Evolutionary conservation across 1,140 invertebrate species (phyloP).

Genomic region (Pinna nobilis): DNA sequence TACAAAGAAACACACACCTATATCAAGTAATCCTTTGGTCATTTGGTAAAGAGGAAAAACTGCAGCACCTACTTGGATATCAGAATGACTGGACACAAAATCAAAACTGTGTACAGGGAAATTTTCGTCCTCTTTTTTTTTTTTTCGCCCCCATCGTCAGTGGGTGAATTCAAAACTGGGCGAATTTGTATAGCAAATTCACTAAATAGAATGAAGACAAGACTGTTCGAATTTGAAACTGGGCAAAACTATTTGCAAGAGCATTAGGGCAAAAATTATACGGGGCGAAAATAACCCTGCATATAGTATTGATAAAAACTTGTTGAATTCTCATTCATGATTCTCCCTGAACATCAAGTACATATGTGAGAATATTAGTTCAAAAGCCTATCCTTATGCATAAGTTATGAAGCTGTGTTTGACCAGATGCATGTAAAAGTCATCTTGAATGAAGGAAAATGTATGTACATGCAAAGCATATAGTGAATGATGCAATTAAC

Average conservation of each 20-base stretch:
- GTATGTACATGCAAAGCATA: too few relatives aligned
- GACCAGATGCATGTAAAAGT: too few relatives aligned
- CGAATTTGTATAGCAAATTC: too few relatives aligned
- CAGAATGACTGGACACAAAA: background rate
- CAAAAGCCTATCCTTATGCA: background rate
- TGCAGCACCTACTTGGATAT: background rate
- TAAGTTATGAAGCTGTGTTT: too few relatives aligned
- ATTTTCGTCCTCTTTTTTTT: background rate
- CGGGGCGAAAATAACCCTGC: too few relatives aligned
- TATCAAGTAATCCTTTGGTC: background rate
- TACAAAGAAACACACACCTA: background rate
- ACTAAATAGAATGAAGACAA: too few relatives aligned
- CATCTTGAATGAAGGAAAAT: too few relatives aligned
- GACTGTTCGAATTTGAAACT: background rate
- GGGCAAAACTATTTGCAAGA: too few relatives aligned
- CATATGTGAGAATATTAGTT: background rate
- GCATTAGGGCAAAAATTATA: too few relatives aligned
- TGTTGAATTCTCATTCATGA: background rate
- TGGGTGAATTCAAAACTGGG: background rate
- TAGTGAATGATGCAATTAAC: too few relatives aligned
- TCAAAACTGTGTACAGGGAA: background rate
- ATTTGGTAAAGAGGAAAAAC: background rate
- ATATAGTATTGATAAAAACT: too few relatives aligned
- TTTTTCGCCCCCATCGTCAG: background rate
- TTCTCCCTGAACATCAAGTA: background rate